A percentile compares a stretch with the other conserved stretches of the same genome.
Conservation (phyloP, 1,140 invertebrate genomes). For the Drosophila eugracilis region DNA sequence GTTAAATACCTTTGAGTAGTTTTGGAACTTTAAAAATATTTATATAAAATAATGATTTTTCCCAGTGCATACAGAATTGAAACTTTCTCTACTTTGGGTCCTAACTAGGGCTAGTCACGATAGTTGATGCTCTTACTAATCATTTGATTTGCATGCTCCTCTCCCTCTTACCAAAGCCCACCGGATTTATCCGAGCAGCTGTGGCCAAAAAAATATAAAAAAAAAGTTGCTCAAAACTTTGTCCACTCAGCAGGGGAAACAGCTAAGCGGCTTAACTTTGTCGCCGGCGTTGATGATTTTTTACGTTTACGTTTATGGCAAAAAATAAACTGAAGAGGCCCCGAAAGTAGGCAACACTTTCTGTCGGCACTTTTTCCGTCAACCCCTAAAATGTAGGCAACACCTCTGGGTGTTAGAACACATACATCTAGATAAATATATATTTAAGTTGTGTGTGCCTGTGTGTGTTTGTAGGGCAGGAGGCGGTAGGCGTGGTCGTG, state of each 20-base stretch:
- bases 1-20: background rate
- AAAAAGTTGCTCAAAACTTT: conserved; percentile 65
- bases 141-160: conserved; percentile 70
- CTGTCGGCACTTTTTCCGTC: conserved; percentile 41
- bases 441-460: background rate
- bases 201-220: conserved; percentile 5
- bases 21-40: background rate
- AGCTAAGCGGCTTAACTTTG: conserved; percentile 77
- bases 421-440: background rate
- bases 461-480: background rate
- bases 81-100: conserved; percentile 24
- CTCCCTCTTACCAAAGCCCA: conserved; percentile 2
- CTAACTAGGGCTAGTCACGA: conserved; percentile 40
- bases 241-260: conserved; percentile 73
- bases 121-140: conserved; percentile 60
- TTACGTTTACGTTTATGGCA: conserved; percentile 63
- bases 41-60: background rate
- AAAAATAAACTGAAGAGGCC: conserved; percentile 40
- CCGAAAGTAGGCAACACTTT: conserved; percentile 54
- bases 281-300: conserved; percentile 59
- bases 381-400: conserved; percentile 35
- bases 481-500: conserved; percentile 37
- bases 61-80: conserved; percentile 42
- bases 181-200: conserved; percentile 35
- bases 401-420: conserved; percentile 12